These are phyloP conservation scores for Mus spicilegus DNA, from an alignment of 2,113 vertebrate species.

Conservation along the genomic window DNA sequence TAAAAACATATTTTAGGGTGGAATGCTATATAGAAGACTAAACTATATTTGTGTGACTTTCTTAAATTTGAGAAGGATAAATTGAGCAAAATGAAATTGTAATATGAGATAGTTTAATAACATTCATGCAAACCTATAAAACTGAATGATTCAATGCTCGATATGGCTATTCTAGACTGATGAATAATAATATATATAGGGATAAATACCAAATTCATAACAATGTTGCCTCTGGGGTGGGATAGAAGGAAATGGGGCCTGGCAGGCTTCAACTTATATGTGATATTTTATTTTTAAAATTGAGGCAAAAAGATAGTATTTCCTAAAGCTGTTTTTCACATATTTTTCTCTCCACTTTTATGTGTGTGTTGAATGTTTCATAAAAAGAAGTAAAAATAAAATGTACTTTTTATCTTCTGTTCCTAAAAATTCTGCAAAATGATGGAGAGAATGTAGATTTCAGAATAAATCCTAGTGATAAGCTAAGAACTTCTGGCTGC, in stretches of 20 bases:
- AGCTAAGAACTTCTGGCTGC: slow-evolving; percentile 39
- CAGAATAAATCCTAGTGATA: slow-evolving; percentile 45
- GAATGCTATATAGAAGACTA: background rate
- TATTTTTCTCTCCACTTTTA: slow-evolving; percentile 25
- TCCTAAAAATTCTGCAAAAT: slow-evolving; percentile 59
- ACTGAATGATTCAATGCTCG: slow-evolving; percentile 9
- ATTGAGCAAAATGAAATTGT: slow-evolving; percentile 17
- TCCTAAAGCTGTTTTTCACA: slow-evolving; percentile 38
- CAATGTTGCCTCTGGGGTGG: background rate
- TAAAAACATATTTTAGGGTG: slow-evolving; percentile 22
- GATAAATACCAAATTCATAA: slow-evolving; percentile 29
- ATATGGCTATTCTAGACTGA: background rate
- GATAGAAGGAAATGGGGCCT: slow-evolving; percentile 14
- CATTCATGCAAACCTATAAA: slow-evolving; percentile 1
- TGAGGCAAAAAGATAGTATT: slow-evolving; percentile 49
- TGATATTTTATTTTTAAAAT: slow-evolving; percentile 56
- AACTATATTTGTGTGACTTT: background rate
- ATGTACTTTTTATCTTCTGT: slow-evolving; percentile 19
- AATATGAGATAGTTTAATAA: background rate
- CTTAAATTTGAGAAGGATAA: slow-evolving; percentile 22
- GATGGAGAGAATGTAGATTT: slow-evolving; percentile 12
- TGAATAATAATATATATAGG: background rate
- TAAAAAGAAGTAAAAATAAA: slow-evolving; percentile 62
- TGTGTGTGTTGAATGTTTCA: slow-evolving; percentile 53
- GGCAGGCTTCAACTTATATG: slow-evolving; percentile 18